Conservation (phyloP, 2,888 invertebrate genomes). For the Heliothis peltigera region DNA sequence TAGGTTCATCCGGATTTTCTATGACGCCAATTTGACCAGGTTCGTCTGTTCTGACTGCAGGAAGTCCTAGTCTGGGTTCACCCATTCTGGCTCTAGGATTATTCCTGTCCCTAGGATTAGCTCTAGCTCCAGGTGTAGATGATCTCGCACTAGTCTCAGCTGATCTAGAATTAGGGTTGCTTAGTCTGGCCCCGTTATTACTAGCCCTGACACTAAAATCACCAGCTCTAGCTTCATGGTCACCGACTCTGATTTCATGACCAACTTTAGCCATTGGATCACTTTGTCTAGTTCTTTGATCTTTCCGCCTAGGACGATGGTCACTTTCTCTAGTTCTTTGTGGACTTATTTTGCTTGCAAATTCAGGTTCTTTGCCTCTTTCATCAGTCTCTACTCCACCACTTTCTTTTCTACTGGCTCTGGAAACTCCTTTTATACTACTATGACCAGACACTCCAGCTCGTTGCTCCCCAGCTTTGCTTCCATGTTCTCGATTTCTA, state of each 20-base stretch:
- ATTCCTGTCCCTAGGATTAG: conserved; percentile 2
- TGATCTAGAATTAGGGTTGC: background rate
- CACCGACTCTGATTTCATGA: conserved; percentile 12
- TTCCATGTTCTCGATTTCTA: too few species aligned
- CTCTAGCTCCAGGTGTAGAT: conserved; percentile 1
- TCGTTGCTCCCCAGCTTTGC: too few species aligned
- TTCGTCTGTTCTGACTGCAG: conserved; percentile 13
- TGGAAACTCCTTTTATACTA: too few species aligned
- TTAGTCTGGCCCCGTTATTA: background rate
- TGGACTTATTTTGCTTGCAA: too few species aligned
- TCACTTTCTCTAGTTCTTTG: conserved; percentile 19
- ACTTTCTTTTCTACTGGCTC: too few species aligned
- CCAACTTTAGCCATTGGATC: conserved; percentile 2
- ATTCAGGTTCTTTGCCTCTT: background rate
- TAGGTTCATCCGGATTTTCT: background rate
- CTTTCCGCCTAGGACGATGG: background rate
- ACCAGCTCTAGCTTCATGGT: conserved; percentile 13
- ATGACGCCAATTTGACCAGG: conserved; percentile 1
- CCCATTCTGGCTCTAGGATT: conserved; percentile 1
- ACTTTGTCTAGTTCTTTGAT: background rate
- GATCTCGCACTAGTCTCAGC: background rate
- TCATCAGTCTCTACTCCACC: background rate
- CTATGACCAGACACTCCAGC: too few species aligned
- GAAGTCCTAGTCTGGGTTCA: conserved; percentile 7
- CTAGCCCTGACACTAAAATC: conserved; percentile 8